Evolutionary conservation across 2,113 vertebrate species (phyloP), one percentile per base, ranked within the genome.

Genomic region (Hippoglossus stenolepis): DNA sequence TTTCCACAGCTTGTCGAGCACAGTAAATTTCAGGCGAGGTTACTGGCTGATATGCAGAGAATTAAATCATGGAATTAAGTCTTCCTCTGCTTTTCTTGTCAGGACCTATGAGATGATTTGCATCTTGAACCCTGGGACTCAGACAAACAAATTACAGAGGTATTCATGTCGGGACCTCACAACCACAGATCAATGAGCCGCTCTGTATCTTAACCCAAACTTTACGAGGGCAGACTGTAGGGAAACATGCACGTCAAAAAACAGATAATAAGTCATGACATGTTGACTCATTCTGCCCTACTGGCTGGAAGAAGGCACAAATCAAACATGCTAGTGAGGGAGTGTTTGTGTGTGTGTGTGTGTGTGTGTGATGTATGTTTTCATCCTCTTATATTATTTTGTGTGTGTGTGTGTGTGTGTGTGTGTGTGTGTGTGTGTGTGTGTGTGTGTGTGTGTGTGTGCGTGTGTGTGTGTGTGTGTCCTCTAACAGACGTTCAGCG

Each of bases 201-300:
- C 40, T 63, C 35, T 63, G 63, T 43, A 74, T 47, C 43, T 59
- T 75, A 78, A 86, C 73, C 86, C 60, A 35, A 35, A 79, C 73
- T 23, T 70, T 53, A 67, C 58, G 73, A 75, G 71, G 68, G 53
- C 66, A 80, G 80, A 83, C 75, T 80, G 77, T 8, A 35, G 70
- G 70, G 80, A 83, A 62, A 85, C 74, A 67, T 45, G 73, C 59
- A 57, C 76, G 81, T 86, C 80, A 64, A 64, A 64, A 86, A 88
- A 86, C 85, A 79, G 79, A 91, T 86, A 77, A 90, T 80, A 80
- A 80, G 75, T 89, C 84, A 60, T 78, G 89, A 82, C 88, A 85
- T 85, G 88, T 89, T 91, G 87, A 90, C 90, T 90, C 86, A 88
- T 66, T 85, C 73, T 80, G 73, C 13, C 60, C 77, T 54, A 49